These are phyloP conservation scores for Proctacanthus coquilletti DNA, from an alignment of 1,140 invertebrate species.

Conservation along the genomic window DNA sequence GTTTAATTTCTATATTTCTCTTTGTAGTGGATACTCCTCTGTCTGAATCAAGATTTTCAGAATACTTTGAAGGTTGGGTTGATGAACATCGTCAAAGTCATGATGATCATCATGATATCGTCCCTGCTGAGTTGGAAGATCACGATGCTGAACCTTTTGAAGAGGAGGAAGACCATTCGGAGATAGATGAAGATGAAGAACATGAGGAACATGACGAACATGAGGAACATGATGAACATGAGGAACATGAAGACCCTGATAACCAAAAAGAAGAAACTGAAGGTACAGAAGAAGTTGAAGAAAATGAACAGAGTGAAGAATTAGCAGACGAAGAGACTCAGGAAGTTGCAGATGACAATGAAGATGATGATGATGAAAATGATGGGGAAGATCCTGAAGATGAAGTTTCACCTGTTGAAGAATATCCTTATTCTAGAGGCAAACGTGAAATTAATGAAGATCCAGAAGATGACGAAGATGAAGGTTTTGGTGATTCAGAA, in stretches of 20 bases:
- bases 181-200: conserved; percentile 25
- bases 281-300: too few relatives aligned
- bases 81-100: conserved; percentile 43
- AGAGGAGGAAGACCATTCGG: conserved; percentile 20
- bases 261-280: conserved; percentile 23
- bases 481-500: too few relatives aligned
- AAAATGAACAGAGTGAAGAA: conserved; percentile 21
- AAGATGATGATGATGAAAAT: conserved; percentile 23
- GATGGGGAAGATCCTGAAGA: too few relatives aligned
- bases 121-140: conserved; percentile 24
- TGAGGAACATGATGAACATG: conserved; percentile 17
- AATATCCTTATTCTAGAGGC: too few relatives aligned
- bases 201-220: conserved; percentile 21
- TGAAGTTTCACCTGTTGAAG: conserved; percentile 19
- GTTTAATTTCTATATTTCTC: conserved; percentile 7
- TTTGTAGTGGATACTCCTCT: conserved; percentile 51
- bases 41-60: conserved; percentile 52
- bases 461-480: conserved; percentile 18
- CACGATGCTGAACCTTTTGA: conserved; percentile 15
- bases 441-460: conserved; percentile 21
- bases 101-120: conserved; percentile 28
- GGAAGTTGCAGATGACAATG: conserved; percentile 25
- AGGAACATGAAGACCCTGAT: conserved; percentile 22
- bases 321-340: conserved; percentile 24
- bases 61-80: conserved; percentile 61